Base-by-base conservation (phyloP, 2,797 vertebrate genomes). In the Hemitrygon akajei region DNA sequence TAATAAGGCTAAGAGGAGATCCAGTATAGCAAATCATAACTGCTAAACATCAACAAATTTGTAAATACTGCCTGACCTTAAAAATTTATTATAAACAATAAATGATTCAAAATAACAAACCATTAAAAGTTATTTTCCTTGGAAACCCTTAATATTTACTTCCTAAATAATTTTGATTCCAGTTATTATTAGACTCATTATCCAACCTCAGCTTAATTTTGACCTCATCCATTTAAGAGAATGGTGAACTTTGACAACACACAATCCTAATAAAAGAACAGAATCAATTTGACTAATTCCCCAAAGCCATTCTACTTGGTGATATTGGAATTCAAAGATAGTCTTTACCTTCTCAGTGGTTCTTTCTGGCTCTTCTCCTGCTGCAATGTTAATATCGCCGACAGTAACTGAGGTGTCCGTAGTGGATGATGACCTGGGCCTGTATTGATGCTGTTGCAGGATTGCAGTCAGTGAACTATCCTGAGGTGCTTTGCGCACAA, bases 371-470 rank as follows among this genome's bases (percentile, higher is more conserved):
- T 97, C 97, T 95, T 97, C 97, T 0, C 96, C 66, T 34, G 96
- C 94, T 94, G 96, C 95, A 0, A 94, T 95, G 0, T 95, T 94
- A 0, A 96, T 94, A 7, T 97, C 97, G 0, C 96, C 96, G 94
- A 97, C 95, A 81, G 97, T 95, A 95, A 97, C 95, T 94, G 97
- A 95, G 0, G 97, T 97, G 95, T 97, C 97, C 0, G 97, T 97
- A 94, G 97, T 97, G 93, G 97, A 97, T 0, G 97, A 97, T 7
- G 97, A 97, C 66, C 97, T 95, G 10, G 97, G 97, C 9, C 97
- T 95, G 7, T 97, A 96, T 94, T 97, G 97, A 95, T 97, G 97
- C 95, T 97, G 97, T 27, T 97, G 97, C 94, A 97, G 95, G 95
- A 97, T 96, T 95, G 97, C 96, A 0, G 97, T 95, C 82, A 97